Conservation (phyloP, 2,888 invertebrate genomes). For the Pandemis cinnamomeana region DNA sequence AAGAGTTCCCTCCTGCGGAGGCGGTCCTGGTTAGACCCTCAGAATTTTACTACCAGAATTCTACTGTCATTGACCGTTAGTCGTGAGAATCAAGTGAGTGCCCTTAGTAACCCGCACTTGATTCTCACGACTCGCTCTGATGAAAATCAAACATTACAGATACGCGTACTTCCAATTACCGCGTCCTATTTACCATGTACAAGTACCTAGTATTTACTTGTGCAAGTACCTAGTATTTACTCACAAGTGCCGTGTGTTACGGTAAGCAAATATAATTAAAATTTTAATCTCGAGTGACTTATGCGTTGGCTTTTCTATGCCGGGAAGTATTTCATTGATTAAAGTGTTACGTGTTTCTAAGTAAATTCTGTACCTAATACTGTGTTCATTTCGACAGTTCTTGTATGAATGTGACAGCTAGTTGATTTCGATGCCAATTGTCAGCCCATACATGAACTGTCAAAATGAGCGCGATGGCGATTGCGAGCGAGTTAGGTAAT, state of each 20-base stretch:
- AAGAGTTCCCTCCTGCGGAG: too few relatives aligned
- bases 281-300: not conserved
- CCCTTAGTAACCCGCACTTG: not conserved
- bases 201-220: conserved; percentile 9
- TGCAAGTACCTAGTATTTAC: conserved; percentile 12
- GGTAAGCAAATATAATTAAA: conserved; percentile 18
- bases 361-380: not conserved
- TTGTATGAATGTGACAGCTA: too few relatives aligned
- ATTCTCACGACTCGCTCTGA: conserved; percentile 13
- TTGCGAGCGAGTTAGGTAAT: too few relatives aligned
- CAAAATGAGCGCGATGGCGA: too few relatives aligned
- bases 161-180: conserved; percentile 30
- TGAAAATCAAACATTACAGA: conserved; percentile 33
- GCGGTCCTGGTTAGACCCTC: too few relatives aligned
- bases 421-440: too few relatives aligned
- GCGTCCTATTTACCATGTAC: conserved; percentile 21
- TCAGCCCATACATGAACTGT: too few relatives aligned
- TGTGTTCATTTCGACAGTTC: too few relatives aligned
- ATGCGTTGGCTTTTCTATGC: conserved; percentile 17
- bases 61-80: too few relatives aligned
- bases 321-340: conserved; percentile 3
- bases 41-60: too few relatives aligned
- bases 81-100: not conserved
- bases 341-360: not conserved
- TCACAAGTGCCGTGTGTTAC: conserved; percentile 17